phyloP scores from a whole-genome alignment of 1,140 invertebrate species.

The Leptopilina clavipes region DNA sequence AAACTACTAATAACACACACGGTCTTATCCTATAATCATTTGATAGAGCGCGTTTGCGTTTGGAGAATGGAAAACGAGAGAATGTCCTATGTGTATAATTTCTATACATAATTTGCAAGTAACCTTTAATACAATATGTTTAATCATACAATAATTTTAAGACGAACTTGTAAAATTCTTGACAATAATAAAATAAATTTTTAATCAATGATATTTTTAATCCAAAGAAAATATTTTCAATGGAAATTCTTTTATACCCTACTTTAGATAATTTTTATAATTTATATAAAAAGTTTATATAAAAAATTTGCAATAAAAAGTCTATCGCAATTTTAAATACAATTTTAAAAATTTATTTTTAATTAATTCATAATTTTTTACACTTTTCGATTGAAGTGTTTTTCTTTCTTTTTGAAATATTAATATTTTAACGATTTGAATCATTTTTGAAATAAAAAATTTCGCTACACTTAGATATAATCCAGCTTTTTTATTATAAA shows the following conservation, averaged over 20 bases:
- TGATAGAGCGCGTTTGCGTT: not conserved
- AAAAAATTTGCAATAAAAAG: no score
- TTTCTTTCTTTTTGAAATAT: no score
- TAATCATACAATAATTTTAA: not conserved
- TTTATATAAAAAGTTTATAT: no score
- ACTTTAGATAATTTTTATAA: no score
- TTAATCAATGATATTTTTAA: no score
- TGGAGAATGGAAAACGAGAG: not conserved
- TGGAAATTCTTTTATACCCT: no score
- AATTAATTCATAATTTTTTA: no score
- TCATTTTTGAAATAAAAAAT: not conserved
- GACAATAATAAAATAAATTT: not conserved
- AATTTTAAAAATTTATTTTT: no score
- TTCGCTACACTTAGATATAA: not conserved
- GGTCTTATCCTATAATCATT: not conserved
- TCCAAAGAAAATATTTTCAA: no score
- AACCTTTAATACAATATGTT: not conserved
- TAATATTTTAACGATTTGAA: not conserved
- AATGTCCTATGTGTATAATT: not conserved
- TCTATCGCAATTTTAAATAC: no score
- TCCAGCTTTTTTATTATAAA: slow-evolving; percentile 23
- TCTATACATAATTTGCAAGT: not conserved
- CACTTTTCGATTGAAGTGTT: no score
- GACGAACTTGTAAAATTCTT: not conserved
- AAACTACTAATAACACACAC: not conserved